Percentiles rank a stretch among this genome's conserved stretches.
phyloP scores from a whole-genome alignment of 2,113 vertebrate species.

The Marmota flaviventris region DNA sequence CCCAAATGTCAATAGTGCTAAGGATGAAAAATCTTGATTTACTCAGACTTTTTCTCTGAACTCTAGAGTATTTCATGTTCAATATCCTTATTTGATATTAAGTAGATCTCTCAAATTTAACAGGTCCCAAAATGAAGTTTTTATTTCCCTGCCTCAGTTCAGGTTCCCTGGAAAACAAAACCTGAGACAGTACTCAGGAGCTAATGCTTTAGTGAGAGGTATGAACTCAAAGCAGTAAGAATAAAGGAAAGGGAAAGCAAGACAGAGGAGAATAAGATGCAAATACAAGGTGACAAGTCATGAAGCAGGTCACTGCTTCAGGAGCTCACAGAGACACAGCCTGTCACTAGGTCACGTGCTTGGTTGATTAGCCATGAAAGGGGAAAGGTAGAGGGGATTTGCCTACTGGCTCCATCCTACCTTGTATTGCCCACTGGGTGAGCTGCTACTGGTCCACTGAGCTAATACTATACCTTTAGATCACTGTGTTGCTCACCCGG shows the following conservation, averaged over 20 bases:
- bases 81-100: background rate
- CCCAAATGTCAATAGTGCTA: background rate
- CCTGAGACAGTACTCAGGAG: background rate
- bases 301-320: background rate
- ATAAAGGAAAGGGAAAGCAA: background rate
- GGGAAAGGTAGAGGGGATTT: background rate
- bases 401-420: background rate
- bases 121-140: background rate
- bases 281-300: background rate
- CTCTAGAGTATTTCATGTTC: background rate
- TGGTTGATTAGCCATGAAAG: background rate
- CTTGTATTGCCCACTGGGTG: background rate
- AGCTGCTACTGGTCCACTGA: background rate
- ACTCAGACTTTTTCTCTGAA: background rate
- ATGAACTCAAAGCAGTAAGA: background rate
- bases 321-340: background rate
- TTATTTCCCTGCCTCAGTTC: background rate
- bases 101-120: background rate
- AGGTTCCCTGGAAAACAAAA: background rate
- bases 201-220: background rate
- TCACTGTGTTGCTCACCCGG: background rate
- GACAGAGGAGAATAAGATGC: background rate
- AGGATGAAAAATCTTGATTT: background rate
- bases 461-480: background rate
- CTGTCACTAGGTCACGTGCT: background rate